Evolutionary conservation across 2,797 vertebrate species (phyloP), one percentile per base, ranked within the genome.

Genomic region (Macrochelys suwanniensis): DNA sequence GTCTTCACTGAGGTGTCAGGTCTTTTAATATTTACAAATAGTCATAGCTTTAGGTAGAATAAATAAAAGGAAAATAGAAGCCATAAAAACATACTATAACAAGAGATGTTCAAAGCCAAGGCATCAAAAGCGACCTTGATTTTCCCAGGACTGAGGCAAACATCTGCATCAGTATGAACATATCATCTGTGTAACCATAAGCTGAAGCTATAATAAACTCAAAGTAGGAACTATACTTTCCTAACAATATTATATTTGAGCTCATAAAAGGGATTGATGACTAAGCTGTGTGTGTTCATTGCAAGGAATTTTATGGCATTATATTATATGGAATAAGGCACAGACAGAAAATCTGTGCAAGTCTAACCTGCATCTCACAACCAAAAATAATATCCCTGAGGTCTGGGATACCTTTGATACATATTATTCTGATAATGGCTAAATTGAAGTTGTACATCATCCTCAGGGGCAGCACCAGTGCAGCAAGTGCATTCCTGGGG

Each of bases 61-160:
- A 2, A 80, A 25, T 0, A 0, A 5, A 21, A 91, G 80, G 6
- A 28, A 26, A 5, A 50, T 88, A 6, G 4, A 6, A 80, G 28
- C 76, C 31, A 82, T 13, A 0, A 28, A 74, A 80, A 1, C 47
- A 26, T 53, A 83, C 11, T 31, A 57, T 37, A 21, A 26, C 4
- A 89, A 1, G 3, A 68, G 12, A 80, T 56, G 50, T 4, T 50
- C 6, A 21, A 76, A 77, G 2, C 8, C 0, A 65, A 54, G 88
- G 77, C 42, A 23, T 8, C 65, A 11, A 47, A 74, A 51, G 3
- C 2, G 0, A n/a, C 31, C 31, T n/a, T n/a, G 16, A n/a, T n/a
- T 37, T 68, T 74, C 42, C 37, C 42, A 42, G 25, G 42, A 26
- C 71, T 26, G 42, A 47, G 23, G 42, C 42, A 74, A 74, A 42